Conservation (phyloP, 2,888 invertebrate species). For the Drosophila aldrichi region DNA sequence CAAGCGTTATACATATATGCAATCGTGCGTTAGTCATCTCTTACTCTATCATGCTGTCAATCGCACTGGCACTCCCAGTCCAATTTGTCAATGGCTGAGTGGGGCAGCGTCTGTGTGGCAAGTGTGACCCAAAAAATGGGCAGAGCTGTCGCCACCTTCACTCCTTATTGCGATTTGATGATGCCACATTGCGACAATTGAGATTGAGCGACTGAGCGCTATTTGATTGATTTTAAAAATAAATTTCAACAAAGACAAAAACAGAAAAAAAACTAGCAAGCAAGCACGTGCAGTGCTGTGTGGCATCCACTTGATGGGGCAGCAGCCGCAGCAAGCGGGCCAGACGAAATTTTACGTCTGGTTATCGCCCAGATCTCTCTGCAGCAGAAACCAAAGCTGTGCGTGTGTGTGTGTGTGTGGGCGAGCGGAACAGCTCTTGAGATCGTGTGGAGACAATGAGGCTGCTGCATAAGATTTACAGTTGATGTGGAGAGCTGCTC, state of each 20-base stretch:
- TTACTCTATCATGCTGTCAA: constrained; percentile 37
- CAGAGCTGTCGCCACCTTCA: constrained; percentile 52
- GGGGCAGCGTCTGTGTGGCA: constrained; percentile 27
- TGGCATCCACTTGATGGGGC: constrained; percentile 38
- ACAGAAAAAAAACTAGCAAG: not conserved
- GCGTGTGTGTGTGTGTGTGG: constrained; percentile 46
- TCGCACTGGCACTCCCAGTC: constrained; percentile 28
- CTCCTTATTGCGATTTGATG: constrained; percentile 59
- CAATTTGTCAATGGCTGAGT: constrained; percentile 41
- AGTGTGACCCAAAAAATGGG: constrained; percentile 52
- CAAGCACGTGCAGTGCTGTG: constrained; percentile 46
- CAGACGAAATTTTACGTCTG: constrained; percentile 14
- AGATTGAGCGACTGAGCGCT: constrained; percentile 30
- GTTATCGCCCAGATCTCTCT: constrained; percentile 45
- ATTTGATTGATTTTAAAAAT: constrained; percentile 77
- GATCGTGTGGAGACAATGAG: constrained; percentile 34
- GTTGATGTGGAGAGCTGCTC: constrained; percentile 26
- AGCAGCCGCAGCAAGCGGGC: constrained; percentile 21
- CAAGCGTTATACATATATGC: not conserved
- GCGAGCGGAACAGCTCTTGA: constrained; percentile 47
- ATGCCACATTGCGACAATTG: constrained; percentile 32
- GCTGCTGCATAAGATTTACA: constrained; percentile 39
- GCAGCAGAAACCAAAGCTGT: constrained; percentile 5
- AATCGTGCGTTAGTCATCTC: constrained; percentile 17
- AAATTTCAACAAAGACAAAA: constrained; percentile 37